phyloP scores from a whole-genome alignment of 2,113 vertebrate genomes.

The Cochlearius cochlearius region DNA sequence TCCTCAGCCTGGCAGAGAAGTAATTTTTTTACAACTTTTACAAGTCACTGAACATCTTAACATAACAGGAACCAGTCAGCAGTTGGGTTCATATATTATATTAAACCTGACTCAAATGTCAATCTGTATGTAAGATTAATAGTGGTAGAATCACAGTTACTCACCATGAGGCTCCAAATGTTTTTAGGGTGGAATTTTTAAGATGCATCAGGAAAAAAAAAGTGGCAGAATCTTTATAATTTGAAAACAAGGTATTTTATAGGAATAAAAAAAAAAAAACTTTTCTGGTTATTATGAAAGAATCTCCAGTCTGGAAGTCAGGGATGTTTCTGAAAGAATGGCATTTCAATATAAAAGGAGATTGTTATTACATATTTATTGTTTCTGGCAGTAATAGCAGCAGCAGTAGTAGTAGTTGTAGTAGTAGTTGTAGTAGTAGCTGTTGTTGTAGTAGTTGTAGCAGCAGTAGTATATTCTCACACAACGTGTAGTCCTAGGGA shows the following conservation, averaged over 20 bases:
- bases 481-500: background rate
- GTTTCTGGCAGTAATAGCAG: background rate
- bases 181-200: background rate
- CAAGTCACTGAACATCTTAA: background rate
- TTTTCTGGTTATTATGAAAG: background rate
- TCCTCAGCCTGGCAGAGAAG: background rate
- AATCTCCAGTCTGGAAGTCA: background rate
- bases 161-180: background rate
- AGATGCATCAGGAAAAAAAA: background rate
- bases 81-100: background rate
- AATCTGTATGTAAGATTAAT: background rate
- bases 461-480: background rate
- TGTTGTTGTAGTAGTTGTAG: background rate
- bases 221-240: background rate
- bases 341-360: background rate
- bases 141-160: background rate
- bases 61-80: background rate
- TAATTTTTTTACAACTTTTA: background rate
- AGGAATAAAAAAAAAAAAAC: background rate
- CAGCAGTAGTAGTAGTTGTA: background rate
- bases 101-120: slow-evolving; percentile 28
- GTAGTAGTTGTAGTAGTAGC: background rate
- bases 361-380: background rate
- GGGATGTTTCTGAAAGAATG: background rate
- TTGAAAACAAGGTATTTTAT: background rate